Evolutionary conservation across 2,888 invertebrate genomes (phyloP), one percentile per base, ranked within the genome.

Genomic region (Coleophora deauratella): DNA sequence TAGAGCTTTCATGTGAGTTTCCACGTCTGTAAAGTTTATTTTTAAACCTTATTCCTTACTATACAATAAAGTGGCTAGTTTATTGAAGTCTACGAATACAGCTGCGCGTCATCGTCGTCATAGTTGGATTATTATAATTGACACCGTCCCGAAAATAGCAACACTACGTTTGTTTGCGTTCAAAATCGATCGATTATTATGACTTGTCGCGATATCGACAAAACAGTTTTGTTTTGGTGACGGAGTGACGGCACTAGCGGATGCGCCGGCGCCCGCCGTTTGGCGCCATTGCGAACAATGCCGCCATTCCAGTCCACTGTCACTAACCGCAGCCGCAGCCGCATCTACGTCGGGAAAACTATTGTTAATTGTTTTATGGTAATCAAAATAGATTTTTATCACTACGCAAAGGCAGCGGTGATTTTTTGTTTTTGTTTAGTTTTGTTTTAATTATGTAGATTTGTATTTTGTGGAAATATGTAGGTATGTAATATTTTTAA

Each of bases 161-260:
- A 56, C 57, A 57, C 51, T 52, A 49, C 45, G 54, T 57, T 58
- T 62, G 60, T 62, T 54, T 42, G 42, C 40, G 38, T 35, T 61
- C 59, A 49, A 64, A 65, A 60, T 62, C 55, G 51, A 54, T 53
- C 46, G 58, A 57, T 62, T 69, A 62, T 66, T 67, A 65, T 66
- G 66, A 53, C 58, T 57, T 41, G 50, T 46, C 52, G 50, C 54
- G 41, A 54, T 62, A 67, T 70, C 71, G 74, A 69, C 58, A 59
- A 47, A 59, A 61, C 59, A 58, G 42, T 21, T 21, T 21, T 21
- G 21, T 21, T 21, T 21, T n/a, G n/a, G n/a, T n/a, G n/a, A n/a
- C n/a, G n/a, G n/a, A 6, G 21, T 50, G 44, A 49, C 81, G 62
- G 59, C 76, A 79, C 80, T 82, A 81, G 75, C 84, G 84, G 80